Percentiles rank a stretch among this genome's conserved stretches.
These are phyloP conservation scores for Drosophila miranda DNA, from an alignment of 1,140 invertebrate genomes.

Conservation along the genomic window DNA sequence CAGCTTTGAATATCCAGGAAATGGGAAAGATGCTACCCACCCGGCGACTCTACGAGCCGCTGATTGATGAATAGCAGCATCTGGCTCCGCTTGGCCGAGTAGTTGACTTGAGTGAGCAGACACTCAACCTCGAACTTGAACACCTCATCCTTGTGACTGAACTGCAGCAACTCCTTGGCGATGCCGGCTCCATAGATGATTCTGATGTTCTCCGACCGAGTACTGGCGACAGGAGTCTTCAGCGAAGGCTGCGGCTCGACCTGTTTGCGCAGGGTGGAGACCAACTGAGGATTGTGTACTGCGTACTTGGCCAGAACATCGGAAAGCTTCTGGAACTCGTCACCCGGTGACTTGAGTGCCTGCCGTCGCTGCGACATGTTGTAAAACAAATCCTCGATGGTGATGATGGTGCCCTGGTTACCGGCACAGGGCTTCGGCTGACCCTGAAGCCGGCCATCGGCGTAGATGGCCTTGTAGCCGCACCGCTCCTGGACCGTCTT, in stretches of 20 bases:
- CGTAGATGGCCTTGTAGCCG: constrained; percentile 94
- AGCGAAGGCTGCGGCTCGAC: constrained; percentile 89
- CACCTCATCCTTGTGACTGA: constrained; percentile 86
- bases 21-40: constrained; percentile 7
- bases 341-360: constrained; percentile 90
- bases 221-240: constrained; percentile 89
- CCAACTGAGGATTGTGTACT: constrained; percentile 92
- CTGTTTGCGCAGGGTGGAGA: constrained; percentile 94
- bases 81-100: constrained; percentile 92
- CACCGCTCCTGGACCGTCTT: constrained; percentile 92
- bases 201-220: constrained; percentile 91
- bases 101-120: constrained; percentile 94
- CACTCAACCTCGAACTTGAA: constrained; percentile 90
- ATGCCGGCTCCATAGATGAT: constrained; percentile 87
- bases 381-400: constrained; percentile 97
- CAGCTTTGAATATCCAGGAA: background rate
- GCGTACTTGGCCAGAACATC: constrained; percentile 92
- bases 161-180: constrained; percentile 90
- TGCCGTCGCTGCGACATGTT: constrained; percentile 94
- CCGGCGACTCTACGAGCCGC: constrained; percentile 92
- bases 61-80: constrained; percentile 97
- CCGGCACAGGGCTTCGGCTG: constrained; percentile 93
- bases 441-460: constrained; percentile 91
- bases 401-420: constrained; percentile 94
- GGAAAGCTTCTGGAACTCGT: constrained; percentile 92